Conservation (phyloP, 1,140 invertebrate species). For the Amphibalanus amphitrite region DNA sequence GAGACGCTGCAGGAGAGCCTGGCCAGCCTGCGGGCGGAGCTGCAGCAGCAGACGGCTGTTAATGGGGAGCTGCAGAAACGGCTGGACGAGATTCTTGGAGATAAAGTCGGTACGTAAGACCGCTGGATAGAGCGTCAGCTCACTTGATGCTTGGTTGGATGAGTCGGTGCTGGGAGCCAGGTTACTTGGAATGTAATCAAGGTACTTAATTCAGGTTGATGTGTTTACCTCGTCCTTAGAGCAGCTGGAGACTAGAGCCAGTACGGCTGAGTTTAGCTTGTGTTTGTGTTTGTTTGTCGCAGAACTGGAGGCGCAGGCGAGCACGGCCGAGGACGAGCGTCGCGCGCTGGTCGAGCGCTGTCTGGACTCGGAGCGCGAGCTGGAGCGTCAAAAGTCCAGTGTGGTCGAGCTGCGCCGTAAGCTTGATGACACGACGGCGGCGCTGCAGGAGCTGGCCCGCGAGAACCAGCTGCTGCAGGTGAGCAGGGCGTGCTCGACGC, state of each 20-base stretch:
- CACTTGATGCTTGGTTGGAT: no score
- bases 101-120: slow-evolving; percentile 19
- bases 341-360: slow-evolving; percentile 34
- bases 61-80: slow-evolving; percentile 9
- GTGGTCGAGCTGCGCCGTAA: slow-evolving; percentile 29
- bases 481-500: no score
- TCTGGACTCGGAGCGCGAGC: slow-evolving; percentile 31
- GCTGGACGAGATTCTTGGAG: slow-evolving; percentile 15
- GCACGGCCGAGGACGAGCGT: slow-evolving; percentile 34
- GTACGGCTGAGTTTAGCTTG: no score
- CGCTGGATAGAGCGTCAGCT: no score
- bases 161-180: no score
- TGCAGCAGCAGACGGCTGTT: slow-evolving; percentile 13
- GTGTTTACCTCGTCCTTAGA: no score
- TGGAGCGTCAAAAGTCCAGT: slow-evolving; percentile 28
- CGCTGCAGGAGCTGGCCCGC: slow-evolving; percentile 37
- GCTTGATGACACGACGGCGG: slow-evolving; percentile 35
- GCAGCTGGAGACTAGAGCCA: no score
- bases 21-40: slow-evolving; percentile 25
- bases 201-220: no score
- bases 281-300: no score
- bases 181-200: no score
- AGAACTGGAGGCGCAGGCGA: slow-evolving; percentile 35
- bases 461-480: slow-evolving; percentile 41
- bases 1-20: slow-evolving; percentile 29